Evolutionary conservation across 2,113 vertebrate species (phyloP), one percentile per base, ranked within the genome.

Genomic region (Scytalopus superciliaris): DNA sequence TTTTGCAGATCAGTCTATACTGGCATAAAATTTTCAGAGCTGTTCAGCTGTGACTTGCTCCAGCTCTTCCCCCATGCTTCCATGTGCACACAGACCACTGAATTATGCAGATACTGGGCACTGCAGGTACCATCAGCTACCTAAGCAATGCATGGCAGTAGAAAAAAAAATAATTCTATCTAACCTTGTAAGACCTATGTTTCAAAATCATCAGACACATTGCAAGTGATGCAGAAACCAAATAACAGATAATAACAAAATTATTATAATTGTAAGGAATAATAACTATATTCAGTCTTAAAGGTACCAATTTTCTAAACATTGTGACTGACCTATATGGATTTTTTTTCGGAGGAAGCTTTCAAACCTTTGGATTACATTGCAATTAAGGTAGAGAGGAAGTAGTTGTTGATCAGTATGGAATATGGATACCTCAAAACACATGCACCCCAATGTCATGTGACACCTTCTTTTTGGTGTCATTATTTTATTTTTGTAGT

Each of bases 261-360:
- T 83, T 1, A 72, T 76, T 70, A 68, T 68, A 89, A 94, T 82
- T 76, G 40, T 45, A 84, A 62, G 40, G n/a, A 95, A 24, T 55
- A 90, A 70, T 63, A 89, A 82, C 40, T 68, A 44, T 19, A 90
- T 24, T 86, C 13, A 25, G 24, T 82, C 47, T 60, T 60, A 64
- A 84, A 84, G 21, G 50, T 49, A 70, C 10, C n/a, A 40, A 92
- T 93, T 97, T 96, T 84, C 76, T 87, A 85, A 90, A 59, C 42
- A 74, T 19, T 89, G 40, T 92, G 52, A 82, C 68, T 96, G 91
- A 96, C 67, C 53, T 37, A 69, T 24, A 60, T 27, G 70, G 33
- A 31, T 77, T 62, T 94, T 84, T 76, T 94, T 84, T 82, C 44
- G 59, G 67, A 72, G 62, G 47, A 85, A 82, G 55, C 39, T 56